Conservation (phyloP, 2,888 invertebrate species). For the Boloria selene region DNA sequence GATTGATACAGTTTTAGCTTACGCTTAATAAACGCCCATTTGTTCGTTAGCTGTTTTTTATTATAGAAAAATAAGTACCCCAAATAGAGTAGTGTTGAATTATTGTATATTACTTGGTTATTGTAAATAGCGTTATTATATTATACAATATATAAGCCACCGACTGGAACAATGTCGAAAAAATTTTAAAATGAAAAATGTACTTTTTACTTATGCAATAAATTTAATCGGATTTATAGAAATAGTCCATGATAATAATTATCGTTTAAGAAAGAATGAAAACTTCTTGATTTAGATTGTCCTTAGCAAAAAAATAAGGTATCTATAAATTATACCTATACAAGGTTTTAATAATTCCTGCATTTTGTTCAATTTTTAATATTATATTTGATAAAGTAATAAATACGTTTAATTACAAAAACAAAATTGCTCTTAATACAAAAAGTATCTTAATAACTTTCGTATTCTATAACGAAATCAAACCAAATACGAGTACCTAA, state of each 20-base stretch:
- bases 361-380: background rate
- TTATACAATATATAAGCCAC: conserved; percentile 30
- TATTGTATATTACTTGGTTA: conserved; percentile 59
- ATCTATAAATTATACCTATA: background rate
- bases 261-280: background rate
- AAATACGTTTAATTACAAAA: background rate
- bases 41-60: conserved; percentile 40
- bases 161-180: conserved; percentile 28
- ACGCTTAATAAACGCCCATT: conserved; percentile 48
- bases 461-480: too few species aligned
- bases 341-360: background rate
- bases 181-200: conserved; percentile 22
- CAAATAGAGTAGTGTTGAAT: conserved; percentile 54
- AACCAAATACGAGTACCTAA: too few species aligned
- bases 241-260: conserved; percentile 5
- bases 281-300: background rate
- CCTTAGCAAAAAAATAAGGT: background rate
- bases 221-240: conserved; percentile 1
- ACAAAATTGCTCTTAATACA: background rate
- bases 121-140: conserved; percentile 64
- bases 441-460: background rate
- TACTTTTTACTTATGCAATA: conserved; percentile 6
- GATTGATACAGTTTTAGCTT: conserved; percentile 44
- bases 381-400: background rate
- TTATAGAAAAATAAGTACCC: conserved; percentile 51